phyloP scores from a whole-genome alignment of 2,797 vertebrate species.

The Sandelia bainsii region DNA sequence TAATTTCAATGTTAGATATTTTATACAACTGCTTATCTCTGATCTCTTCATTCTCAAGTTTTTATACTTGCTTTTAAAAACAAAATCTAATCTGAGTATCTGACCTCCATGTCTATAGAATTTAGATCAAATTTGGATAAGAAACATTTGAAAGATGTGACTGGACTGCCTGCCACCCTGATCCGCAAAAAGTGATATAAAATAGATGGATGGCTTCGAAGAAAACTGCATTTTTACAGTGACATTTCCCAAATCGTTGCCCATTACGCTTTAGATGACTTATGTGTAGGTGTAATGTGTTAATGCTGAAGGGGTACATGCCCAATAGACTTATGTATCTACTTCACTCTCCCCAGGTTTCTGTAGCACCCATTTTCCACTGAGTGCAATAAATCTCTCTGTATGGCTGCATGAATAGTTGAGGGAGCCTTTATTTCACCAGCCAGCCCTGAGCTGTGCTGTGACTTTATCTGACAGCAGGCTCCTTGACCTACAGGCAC shows the following conservation, averaged over 20 bases:
- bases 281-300: conserved; percentile 25
- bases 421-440: conserved; percentile 59
- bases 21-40: no score
- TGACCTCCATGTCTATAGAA: no score
- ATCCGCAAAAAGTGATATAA: neutral
- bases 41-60: neutral
- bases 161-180: neutral
- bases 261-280: conserved; percentile 17
- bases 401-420: conserved; percentile 50
- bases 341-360: conserved; percentile 40
- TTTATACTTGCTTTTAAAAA: neutral
- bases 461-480: conserved; percentile 79
- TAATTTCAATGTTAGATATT: no score
- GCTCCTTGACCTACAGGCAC: conserved; percentile 76
- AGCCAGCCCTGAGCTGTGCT: conserved; percentile 60
- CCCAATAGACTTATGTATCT: conserved; percentile 30
- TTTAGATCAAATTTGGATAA: no score
- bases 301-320: conserved; percentile 32
- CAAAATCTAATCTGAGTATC: neutral
- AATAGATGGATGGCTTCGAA: conserved; percentile 6
- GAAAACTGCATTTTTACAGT: conserved; percentile 8
- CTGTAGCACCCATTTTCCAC: conserved; percentile 24
- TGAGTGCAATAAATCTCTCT: conserved; percentile 65
- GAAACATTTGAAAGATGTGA: no score
- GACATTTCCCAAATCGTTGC: conserved; percentile 17